Percentiles rank a stretch among this genome's conserved stretches.
phyloP scores from a whole-genome alignment of 2,113 vertebrate genomes.

The Neolamprologus modestus region DNA sequence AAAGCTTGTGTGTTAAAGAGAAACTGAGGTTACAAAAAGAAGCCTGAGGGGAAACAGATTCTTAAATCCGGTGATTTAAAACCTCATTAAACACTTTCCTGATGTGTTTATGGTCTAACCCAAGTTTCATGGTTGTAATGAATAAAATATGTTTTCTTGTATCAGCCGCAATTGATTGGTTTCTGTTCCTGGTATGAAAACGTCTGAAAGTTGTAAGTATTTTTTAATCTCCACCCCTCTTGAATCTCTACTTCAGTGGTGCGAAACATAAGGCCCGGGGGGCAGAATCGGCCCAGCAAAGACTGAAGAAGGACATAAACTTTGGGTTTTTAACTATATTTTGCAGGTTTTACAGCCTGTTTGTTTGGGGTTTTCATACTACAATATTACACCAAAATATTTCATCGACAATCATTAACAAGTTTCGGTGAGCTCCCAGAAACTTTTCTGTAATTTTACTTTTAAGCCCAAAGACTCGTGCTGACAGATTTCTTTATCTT shows the following conservation, averaged over 20 bases:
- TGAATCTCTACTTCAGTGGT: not conserved
- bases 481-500: not conserved
- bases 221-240: not conserved
- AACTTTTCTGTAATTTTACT: not conserved
- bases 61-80: not conserved
- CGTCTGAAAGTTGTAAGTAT: not conserved
- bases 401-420: not conserved
- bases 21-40: not conserved
- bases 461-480: not conserved
- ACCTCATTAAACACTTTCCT: not conserved
- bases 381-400: not conserved
- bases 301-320: not conserved
- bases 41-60: not conserved
- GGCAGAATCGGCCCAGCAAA: not conserved
- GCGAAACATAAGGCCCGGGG: not conserved
- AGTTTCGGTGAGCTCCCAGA: fast-evolving
- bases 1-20: not conserved
- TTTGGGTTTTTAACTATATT: not conserved
- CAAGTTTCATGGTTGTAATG: not conserved
- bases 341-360: not conserved
- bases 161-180: fast-evolving
- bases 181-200: not conserved
- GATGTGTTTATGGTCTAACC: not conserved
- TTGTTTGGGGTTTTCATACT: fast-evolving
- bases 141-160: not conserved